These are phyloP conservation scores for Aspiorhynchus laticeps DNA, from an alignment of 2,113 vertebrate species.

Conservation along the genomic window DNA sequence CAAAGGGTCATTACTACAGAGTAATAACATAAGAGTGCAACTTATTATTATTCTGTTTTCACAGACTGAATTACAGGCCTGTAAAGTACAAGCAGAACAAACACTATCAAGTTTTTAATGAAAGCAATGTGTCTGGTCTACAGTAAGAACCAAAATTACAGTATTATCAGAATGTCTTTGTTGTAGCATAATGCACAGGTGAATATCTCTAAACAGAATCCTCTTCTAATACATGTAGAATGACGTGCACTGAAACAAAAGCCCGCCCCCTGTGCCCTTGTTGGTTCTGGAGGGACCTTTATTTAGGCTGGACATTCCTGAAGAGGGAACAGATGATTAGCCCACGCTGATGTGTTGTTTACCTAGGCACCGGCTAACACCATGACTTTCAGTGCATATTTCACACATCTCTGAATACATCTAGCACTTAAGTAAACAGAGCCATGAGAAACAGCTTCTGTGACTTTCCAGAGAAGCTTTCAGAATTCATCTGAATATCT, in stretches of 20 bases:
- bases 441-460: not conserved
- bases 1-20: not conserved
- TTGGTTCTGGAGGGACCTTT: conserved; percentile 56
- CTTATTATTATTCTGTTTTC: not conserved
- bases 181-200: not conserved
- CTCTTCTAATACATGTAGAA: conserved; percentile 22
- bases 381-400: not conserved
- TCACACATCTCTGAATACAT: conserved; percentile 2
- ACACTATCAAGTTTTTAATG: not conserved
- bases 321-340: conserved; percentile 57
- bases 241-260: conserved; percentile 56
- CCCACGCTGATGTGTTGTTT: conserved; percentile 19
- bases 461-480: not conserved
- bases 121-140: not conserved
- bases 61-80: not conserved
- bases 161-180: not conserved
- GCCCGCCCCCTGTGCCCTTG: conserved; percentile 54
- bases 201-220: not conserved
- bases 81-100: not conserved
- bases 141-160: not conserved
- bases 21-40: not conserved
- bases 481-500: not conserved
- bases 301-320: conserved; percentile 62
- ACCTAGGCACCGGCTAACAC: conserved; percentile 29
- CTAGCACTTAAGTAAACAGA: conserved; percentile 13